phyloP scores from a whole-genome alignment of 2,113 vertebrate genomes.

The Murina feae region DNA sequence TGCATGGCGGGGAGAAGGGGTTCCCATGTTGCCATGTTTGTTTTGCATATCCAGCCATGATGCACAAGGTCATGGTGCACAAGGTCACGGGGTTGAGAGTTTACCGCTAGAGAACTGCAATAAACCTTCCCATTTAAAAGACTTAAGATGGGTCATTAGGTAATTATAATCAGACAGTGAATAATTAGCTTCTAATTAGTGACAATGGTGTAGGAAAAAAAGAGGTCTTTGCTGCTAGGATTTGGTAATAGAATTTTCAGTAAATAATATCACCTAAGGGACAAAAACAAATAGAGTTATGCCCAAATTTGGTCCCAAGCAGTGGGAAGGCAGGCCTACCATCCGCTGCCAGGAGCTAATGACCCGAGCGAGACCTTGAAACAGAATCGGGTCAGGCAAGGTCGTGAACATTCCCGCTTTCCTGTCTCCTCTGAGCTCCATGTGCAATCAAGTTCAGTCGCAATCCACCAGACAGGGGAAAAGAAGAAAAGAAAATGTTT shows the following conservation, averaged over 20 bases:
- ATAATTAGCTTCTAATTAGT: slow-evolving; percentile 19
- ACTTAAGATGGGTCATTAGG: background rate
- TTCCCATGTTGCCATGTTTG: background rate
- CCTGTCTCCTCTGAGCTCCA: background rate
- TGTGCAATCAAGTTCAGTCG: background rate
- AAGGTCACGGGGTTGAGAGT: background rate
- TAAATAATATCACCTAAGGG: slow-evolving; percentile 25
- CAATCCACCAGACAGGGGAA: background rate
- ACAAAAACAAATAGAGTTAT: background rate
- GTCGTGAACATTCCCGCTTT: background rate
- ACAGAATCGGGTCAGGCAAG: background rate
- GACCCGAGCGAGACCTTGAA: background rate
- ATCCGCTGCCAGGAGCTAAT: background rate
- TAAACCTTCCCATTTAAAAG: background rate
- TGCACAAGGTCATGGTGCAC: no score
- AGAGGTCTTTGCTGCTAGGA: slow-evolving; percentile 12
- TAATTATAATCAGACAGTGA: background rate
- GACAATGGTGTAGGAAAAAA: background rate
- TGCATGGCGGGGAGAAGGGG: background rate
- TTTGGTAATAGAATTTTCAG: slow-evolving; percentile 39
- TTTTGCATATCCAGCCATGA: background rate
- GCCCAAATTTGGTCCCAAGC: background rate
- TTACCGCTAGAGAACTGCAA: background rate
- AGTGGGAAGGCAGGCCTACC: background rate
- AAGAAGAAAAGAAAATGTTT: background rate